Evolutionary conservation across 2,888 invertebrate genomes (phyloP).

Genomic region (Cordylochernes scorpioides): DNA sequence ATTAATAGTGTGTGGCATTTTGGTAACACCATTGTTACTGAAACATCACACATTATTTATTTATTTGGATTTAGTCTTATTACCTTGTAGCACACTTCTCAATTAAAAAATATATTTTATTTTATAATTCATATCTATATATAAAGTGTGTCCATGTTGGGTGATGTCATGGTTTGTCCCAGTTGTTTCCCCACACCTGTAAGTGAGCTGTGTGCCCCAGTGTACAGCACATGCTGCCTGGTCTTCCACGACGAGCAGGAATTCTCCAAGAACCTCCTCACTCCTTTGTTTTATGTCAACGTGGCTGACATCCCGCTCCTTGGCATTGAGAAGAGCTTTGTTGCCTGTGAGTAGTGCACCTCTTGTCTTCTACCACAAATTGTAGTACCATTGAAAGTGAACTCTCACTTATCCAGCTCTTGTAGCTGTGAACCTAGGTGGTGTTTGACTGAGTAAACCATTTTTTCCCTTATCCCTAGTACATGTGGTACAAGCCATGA

Average conservation of each 20-base stretch:
- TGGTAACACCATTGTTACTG: no score
- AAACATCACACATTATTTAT: no score
- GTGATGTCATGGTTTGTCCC: no score
- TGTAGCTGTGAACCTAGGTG: not conserved
- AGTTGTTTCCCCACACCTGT: no score
- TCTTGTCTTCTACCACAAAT: conserved; percentile 1
- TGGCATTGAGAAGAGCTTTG: conserved; percentile 21
- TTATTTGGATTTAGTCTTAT: no score
- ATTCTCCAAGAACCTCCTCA: conserved; percentile 8
- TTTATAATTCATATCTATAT: not conserved
- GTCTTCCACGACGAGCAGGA: conserved; percentile 19
- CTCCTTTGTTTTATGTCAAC: conserved; percentile 24
- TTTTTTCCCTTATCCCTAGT: no score
- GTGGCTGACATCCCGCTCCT: conserved; percentile 24
- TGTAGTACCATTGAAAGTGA: not conserved
- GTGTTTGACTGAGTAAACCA: no score
- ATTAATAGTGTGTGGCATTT: no score
- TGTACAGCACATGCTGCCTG: conserved; percentile 23
- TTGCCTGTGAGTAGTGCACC: conserved; percentile 21
- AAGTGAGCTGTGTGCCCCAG: conserved; percentile 17
- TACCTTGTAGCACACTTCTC: no score
- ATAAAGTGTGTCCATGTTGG: not conserved
- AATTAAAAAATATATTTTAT: conserved; percentile 2
- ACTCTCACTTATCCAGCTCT: not conserved
- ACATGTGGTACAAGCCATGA: no score